Percentiles rank a stretch among this genome's conserved stretches.
phyloP scores from a whole-genome alignment of 1,140 invertebrate genomes.

The Myzus persicae region DNA sequence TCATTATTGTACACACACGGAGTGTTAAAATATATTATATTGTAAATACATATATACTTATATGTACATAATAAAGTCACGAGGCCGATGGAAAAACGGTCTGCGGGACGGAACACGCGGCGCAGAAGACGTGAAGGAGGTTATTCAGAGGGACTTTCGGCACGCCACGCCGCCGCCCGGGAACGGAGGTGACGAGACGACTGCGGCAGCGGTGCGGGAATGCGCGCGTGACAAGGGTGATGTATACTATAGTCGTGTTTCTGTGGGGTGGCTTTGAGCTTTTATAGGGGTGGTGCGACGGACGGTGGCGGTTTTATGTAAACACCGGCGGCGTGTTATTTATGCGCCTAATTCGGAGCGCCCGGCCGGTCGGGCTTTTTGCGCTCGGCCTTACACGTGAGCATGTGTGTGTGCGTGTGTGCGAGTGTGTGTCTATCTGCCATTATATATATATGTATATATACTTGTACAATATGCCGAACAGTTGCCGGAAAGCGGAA shows the following conservation, averaged over 20 bases:
- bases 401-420: background rate
- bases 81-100: background rate
- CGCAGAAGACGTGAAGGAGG: background rate
- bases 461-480: background rate
- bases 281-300: background rate
- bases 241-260: background rate
- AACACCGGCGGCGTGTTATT: background rate
- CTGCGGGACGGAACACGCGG: background rate
- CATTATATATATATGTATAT: background rate
- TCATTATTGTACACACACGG: background rate
- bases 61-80: background rate
- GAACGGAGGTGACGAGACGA: background rate
- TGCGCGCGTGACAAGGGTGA: background rate
- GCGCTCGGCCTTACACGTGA: background rate
- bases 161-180: background rate
- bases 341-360: background rate
- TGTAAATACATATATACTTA: too few species aligned
- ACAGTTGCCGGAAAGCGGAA: slow-evolving; percentile 25
- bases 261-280: background rate
- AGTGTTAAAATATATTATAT: too few species aligned
- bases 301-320: slow-evolving; percentile 8
- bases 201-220: background rate
- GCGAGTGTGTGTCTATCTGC: background rate
- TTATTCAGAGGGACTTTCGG: background rate
- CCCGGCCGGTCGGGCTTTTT: background rate